These are phyloP conservation scores for Syngnathus floridae DNA, from an alignment of 2,113 vertebrate genomes.

Conservation along the genomic window DNA sequence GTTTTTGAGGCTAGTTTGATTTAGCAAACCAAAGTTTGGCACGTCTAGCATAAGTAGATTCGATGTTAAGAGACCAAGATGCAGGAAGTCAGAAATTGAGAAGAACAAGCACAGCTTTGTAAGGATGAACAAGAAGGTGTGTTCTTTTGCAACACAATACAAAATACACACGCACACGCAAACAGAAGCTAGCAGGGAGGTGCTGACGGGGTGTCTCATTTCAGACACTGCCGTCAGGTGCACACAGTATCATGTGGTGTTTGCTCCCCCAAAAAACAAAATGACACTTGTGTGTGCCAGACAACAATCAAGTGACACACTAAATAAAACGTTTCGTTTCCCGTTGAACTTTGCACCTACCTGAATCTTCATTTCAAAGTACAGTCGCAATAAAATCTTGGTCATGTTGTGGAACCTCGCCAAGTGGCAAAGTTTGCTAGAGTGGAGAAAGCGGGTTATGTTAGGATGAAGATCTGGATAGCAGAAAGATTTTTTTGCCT, in stretches of 20 bases:
- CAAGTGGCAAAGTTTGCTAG: neutral
- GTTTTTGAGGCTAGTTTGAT: neutral
- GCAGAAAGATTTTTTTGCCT: no score
- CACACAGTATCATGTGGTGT: neutral
- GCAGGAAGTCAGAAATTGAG: no score
- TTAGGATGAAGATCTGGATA: neutral
- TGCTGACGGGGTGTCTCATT: neutral
- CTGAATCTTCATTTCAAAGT: neutral
- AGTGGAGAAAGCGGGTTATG: neutral
- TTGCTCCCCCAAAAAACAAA: neutral
- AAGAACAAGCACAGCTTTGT: neutral
- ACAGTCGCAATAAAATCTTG: neutral
- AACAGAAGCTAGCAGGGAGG: neutral
- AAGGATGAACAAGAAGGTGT: neutral
- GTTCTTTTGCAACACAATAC: neutral
- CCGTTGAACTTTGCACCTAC: neutral
- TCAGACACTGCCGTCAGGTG: neutral
- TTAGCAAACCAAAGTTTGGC: neutral
- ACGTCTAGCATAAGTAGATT: no score
- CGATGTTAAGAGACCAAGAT: no score
- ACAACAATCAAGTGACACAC: neutral
- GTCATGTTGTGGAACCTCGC: no score
- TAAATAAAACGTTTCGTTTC: neutral
- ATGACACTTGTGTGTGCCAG: neutral
- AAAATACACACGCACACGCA: neutral